These are phyloP conservation scores for Chloroceryle amazona DNA, from an alignment of 2,797 vertebrate species.

Conservation along the genomic window DNA sequence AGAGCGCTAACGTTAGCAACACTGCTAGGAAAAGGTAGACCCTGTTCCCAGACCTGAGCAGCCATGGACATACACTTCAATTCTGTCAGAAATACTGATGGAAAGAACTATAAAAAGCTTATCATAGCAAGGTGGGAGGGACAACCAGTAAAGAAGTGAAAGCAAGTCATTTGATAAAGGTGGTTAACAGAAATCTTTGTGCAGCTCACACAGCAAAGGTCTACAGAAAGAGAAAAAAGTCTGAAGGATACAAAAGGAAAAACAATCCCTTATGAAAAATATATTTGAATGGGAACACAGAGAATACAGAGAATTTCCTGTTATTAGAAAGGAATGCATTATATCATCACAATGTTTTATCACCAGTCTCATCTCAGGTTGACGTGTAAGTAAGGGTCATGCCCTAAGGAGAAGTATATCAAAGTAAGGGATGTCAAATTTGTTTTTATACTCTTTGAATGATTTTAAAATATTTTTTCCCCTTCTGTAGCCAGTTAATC, in stretches of 20 bases:
- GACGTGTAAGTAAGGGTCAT: background rate
- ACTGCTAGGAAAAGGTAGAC: background rate
- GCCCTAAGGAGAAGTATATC: background rate
- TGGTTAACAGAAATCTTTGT: background rate
- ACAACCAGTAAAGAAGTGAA: background rate
- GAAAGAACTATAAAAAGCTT: background rate
- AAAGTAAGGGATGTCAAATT: background rate
- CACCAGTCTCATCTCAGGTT: background rate
- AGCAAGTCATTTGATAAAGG: background rate
- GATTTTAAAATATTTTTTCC: accelerated
- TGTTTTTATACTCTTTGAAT: background rate
- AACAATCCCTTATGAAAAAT: background rate
- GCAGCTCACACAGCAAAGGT: background rate
- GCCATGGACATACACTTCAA: background rate
- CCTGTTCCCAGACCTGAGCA: background rate
- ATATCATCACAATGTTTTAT: background rate
- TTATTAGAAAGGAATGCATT: background rate
- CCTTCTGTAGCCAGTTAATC: background rate
- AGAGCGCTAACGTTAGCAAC: background rate
- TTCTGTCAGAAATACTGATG: background rate
- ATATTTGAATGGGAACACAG: background rate
- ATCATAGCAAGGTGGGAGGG: background rate
- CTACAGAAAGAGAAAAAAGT: background rate
- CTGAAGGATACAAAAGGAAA: background rate
- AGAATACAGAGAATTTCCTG: background rate